Conservation (phyloP, 2,888 invertebrate genomes). For the Rhopalosiphum nymphaeae region DNA sequence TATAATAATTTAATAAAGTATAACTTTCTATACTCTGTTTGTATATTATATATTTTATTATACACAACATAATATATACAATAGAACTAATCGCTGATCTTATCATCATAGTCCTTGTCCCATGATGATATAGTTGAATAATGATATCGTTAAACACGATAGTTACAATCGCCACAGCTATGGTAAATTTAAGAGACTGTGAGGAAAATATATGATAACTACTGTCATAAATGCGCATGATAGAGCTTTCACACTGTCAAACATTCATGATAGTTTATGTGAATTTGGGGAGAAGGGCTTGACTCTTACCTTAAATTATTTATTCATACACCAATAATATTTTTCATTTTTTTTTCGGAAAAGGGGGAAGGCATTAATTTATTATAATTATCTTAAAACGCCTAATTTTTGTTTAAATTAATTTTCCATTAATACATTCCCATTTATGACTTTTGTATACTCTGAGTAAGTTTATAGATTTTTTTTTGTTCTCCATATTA, state of each 20-base stretch:
- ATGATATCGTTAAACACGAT: neutral
- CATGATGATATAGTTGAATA: neutral
- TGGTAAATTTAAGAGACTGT: neutral
- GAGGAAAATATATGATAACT: neutral
- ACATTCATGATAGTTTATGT: neutral
- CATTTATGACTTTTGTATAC: neutral
- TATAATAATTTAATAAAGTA: neutral
- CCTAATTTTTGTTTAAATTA: neutral
- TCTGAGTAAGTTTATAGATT: neutral
- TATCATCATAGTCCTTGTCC: neutral
- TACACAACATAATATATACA: neutral
- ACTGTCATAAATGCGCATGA: neutral
- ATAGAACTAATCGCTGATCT: neutral
- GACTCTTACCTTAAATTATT: neutral
- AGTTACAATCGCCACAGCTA: neutral
- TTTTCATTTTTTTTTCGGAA: neutral
- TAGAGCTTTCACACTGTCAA: neutral
- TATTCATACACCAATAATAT: neutral
- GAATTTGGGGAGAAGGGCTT: neutral
- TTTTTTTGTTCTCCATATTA: neutral
- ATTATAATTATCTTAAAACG: neutral
- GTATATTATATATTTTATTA: neutral
- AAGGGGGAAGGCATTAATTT: neutral
- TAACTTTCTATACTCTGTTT: neutral
- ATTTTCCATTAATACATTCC: neutral